These are phyloP conservation scores for Drosophila helvetica DNA, from an alignment of 2,888 invertebrate species.

Conservation along the genomic window DNA sequence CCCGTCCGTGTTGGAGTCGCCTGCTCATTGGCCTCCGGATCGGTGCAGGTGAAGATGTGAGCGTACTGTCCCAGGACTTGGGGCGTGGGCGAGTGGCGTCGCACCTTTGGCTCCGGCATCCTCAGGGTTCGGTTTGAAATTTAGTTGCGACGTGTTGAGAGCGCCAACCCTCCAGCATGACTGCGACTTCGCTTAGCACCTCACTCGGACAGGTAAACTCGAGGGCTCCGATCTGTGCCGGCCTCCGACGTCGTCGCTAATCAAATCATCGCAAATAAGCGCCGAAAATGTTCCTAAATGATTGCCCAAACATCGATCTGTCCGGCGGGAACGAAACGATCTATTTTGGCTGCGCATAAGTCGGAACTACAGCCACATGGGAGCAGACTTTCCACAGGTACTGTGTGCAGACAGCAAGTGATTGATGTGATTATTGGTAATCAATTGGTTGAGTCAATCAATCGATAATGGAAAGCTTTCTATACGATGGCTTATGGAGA, in stretches of 20 bases:
- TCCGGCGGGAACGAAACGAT: conserved; percentile 15
- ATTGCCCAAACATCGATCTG: conserved; percentile 46
- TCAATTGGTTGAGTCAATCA: conserved; percentile 37
- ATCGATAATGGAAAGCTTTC: conserved; percentile 1
- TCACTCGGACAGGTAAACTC: conserved; percentile 48
- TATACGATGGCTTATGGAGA: background rate
- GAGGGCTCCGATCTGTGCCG: conserved; percentile 46
- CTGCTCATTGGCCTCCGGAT: conserved; percentile 9
- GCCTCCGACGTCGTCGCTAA: conserved; percentile 70
- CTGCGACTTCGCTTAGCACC: conserved; percentile 61
- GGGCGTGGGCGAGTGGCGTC: conserved; percentile 44
- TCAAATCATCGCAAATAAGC: conserved; percentile 58
- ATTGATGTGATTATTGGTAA: conserved; percentile 15
- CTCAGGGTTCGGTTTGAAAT: conserved; percentile 29
- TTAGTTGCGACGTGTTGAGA: conserved; percentile 55
- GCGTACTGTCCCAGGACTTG: conserved; percentile 28
- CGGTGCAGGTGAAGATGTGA: conserved; percentile 25
- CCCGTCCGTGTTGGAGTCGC: background rate
- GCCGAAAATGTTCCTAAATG: conserved; percentile 47
- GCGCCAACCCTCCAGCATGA: conserved; percentile 58
- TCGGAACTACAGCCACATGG: background rate
- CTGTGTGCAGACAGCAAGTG: conserved; percentile 6
- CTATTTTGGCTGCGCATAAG: conserved; percentile 5
- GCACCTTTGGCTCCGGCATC: conserved; percentile 38
- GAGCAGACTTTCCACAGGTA: background rate